Evolutionary conservation across 2,113 vertebrate genomes (phyloP), one percentile per base, ranked within the genome.

Genomic region (Albula goreensis): DNA sequence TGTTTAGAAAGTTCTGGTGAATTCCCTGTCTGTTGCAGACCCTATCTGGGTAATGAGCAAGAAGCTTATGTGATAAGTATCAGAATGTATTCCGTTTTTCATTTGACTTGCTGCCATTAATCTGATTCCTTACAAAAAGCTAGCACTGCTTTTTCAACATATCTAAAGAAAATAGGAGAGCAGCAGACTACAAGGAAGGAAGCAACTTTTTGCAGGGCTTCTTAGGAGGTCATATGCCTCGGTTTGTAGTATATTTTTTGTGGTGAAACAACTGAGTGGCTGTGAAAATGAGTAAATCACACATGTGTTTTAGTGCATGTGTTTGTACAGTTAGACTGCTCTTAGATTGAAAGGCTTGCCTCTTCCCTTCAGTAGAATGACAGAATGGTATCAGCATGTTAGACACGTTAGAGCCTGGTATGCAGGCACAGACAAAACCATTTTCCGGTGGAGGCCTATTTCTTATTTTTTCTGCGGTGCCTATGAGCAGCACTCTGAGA

Each of bases 31-130:
- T 50, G 51, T 31, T 74, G 22, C 50, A 56, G 57, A 66, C 31
- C 19, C 49, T 48, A 53, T 79, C 50, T 10, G 63, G 80, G 51
- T 74, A 48, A 85, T 48, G 60, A 81, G 31, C 66, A 52, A n/a
- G 11, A 31, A 25, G 51, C 25, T 81, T 6, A 66, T 51, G 49
- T 41, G 57, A 81, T 86, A 49, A 70, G 49, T 50, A 41, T 81
- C 85, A 19, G 53, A 83, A 57, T 81, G 63, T 48, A 52, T 6
- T 48, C 11, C 25, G 31, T 17, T 22, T 78, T 78, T 56, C 50
- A 17, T 63, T 56, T 49, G 50, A 84, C 63, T 49, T 49, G 22
- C 41, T 78, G 66, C n/a, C n/a, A 57, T 66, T 81, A 87, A 87
- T 81, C 86, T 83, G 81, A 83, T 79, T 78, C 19, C 22, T 63